phyloP scores from a whole-genome alignment of 2,113 vertebrate species.

The Marmota flaviventris region DNA sequence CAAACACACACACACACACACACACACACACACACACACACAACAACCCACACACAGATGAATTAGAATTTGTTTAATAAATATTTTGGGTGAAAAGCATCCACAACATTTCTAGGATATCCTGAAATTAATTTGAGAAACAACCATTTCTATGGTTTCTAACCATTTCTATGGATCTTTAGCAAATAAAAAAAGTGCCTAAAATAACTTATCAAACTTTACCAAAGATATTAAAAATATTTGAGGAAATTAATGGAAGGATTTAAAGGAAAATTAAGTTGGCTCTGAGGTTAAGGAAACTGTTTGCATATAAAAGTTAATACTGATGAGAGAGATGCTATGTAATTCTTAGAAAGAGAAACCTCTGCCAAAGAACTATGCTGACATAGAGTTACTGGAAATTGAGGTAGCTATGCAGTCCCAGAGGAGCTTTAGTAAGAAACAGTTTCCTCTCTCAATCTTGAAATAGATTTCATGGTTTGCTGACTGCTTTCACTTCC shows the following conservation, averaged over 20 bases:
- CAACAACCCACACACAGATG: neutral
- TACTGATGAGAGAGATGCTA: neutral
- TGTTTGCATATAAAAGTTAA: conserved; percentile 13
- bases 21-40: too few relatives aligned
- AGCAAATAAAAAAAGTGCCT: neutral
- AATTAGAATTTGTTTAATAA: conserved; percentile 56
- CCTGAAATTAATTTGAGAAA: conserved; percentile 21
- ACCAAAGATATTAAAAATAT: conserved; percentile 12
- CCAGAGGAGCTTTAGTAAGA: neutral
- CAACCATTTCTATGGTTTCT: conserved; percentile 40
- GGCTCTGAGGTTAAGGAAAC: neutral
- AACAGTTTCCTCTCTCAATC: neutral
- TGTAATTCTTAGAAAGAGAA: neutral
- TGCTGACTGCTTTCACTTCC: conserved; percentile 12
- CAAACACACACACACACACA: too few relatives aligned
- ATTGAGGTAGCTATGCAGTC: neutral
- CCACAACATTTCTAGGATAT: conserved; percentile 8
- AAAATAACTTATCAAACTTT: conserved; percentile 30
- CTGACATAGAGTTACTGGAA: neutral
- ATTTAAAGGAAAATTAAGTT: conserved; percentile 11
- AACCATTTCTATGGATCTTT: conserved; percentile 12
- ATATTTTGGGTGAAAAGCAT: conserved; percentile 14
- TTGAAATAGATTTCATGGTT: neutral
- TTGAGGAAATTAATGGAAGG: conserved; percentile 27
- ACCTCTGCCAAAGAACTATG: neutral